phyloP scores from a whole-genome alignment of 2,113 vertebrate species.

The Aptenodytes patagonicus region DNA sequence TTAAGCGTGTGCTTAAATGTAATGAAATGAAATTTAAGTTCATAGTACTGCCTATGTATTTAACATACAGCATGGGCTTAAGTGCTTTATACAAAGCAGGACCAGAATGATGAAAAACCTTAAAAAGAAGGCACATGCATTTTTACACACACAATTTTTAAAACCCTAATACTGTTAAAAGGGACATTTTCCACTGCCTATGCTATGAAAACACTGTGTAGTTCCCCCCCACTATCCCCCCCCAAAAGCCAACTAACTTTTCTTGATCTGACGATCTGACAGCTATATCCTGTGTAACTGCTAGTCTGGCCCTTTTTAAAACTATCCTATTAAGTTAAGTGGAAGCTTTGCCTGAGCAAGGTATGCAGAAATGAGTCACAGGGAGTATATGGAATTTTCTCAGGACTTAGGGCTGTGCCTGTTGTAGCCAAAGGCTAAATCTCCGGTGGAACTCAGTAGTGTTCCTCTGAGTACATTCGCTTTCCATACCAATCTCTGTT shows the following conservation, averaged over 20 bases:
- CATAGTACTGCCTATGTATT: background rate
- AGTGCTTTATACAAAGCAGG: slow-evolving; percentile 1
- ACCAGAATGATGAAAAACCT: background rate
- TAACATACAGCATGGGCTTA: background rate
- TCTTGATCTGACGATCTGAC: slow-evolving; percentile 44
- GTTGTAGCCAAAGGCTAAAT: slow-evolving; percentile 51
- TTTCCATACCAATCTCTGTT: slow-evolving; percentile 19
- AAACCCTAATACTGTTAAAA: background rate
- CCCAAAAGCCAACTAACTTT: background rate
- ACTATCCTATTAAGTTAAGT: slow-evolving; percentile 44
- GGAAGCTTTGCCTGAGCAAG: slow-evolving; percentile 52
- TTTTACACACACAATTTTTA: background rate
- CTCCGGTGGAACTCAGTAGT: background rate
- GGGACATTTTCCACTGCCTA: slow-evolving; percentile 47
- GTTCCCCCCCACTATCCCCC: background rate
- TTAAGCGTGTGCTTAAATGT: slow-evolving; percentile 8
- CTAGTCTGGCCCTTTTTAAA: slow-evolving; percentile 39
- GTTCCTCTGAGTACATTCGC: background rate
- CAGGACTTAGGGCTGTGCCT: slow-evolving; percentile 38
- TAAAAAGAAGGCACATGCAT: background rate
- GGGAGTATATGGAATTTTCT: slow-evolving; percentile 57
- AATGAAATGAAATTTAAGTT: slow-evolving; percentile 44
- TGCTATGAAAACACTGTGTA: background rate
- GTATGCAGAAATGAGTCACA: slow-evolving; percentile 57
- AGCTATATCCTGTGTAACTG: slow-evolving; percentile 53